A percentile compares a stretch with the other conserved stretches of the same genome.
These are phyloP conservation scores for Brachyhypopomus occidentalis DNA, from an alignment of 2,113 vertebrate genomes.

Conservation along the genomic window DNA sequence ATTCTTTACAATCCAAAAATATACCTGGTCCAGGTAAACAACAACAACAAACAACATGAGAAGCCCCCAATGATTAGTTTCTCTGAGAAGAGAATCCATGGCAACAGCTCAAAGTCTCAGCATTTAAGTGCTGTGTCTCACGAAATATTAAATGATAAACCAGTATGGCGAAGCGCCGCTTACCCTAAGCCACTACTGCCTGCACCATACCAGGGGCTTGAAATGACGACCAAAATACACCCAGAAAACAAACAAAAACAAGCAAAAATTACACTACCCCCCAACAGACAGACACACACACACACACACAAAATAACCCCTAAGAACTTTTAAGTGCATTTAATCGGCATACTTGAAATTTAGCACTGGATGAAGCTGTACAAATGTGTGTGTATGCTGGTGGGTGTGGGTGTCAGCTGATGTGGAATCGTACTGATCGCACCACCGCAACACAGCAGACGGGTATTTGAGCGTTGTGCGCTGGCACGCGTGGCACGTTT, in stretches of 20 bases:
- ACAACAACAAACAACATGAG: conserved; percentile 50
- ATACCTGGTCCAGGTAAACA: conserved; percentile 27
- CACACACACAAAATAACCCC: conserved; percentile 1
- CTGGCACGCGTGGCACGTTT: background rate
- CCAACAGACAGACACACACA: too few species aligned
- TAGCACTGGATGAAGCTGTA: conserved; percentile 43
- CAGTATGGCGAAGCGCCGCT: conserved; percentile 57
- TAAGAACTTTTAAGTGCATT: conserved; percentile 74
- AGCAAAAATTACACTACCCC: too few species aligned
- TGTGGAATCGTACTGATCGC: too few species aligned
- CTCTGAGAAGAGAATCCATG: conserved; percentile 27
- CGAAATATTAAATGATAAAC: conserved; percentile 64
- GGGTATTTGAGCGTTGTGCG: background rate
- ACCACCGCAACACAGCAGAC: too few species aligned
- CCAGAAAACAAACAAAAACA: conserved; percentile 34
- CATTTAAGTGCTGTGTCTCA: conserved; percentile 78
- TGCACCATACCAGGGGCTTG: conserved; percentile 31
- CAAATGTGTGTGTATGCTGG: background rate
- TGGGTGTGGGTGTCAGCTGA: background rate
- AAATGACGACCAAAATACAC: conserved; percentile 57
- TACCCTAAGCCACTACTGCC: conserved; percentile 41
- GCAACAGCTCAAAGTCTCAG: conserved; percentile 41
- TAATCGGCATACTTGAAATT: conserved; percentile 48
- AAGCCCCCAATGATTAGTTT: conserved; percentile 53
- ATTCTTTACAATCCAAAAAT: conserved; percentile 35